A percentile compares a stretch with the other conserved stretches of the same genome.
Conservation (phyloP, 2,797 vertebrate species). For the Lemur catta region DNA sequence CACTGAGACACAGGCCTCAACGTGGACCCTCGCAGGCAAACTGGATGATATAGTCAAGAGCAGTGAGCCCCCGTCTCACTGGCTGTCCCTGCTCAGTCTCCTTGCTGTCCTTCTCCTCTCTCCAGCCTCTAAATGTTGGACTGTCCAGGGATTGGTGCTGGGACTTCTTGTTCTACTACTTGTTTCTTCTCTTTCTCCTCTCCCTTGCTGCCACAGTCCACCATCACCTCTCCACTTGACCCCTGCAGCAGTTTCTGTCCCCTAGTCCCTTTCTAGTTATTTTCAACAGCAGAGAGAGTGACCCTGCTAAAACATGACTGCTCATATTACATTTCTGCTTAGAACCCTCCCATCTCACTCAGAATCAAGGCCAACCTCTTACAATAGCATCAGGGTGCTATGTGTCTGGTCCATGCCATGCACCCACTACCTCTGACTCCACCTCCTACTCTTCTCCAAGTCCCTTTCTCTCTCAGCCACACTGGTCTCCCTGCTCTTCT, state of each 20-base stretch:
- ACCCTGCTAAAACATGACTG: neutral
- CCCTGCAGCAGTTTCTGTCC: neutral
- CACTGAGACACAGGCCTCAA: neutral
- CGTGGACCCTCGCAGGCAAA: neutral
- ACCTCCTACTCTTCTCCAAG: neutral
- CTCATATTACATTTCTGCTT: neutral
- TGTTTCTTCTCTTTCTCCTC: no score
- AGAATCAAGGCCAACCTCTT: neutral
- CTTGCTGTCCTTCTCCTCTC: neutral
- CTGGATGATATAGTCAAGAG: neutral
- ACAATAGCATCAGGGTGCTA: neutral
- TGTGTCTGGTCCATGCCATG: neutral
- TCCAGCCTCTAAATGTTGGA: neutral
- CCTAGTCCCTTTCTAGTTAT: neutral
- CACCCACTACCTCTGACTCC: neutral
- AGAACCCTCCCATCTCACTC: neutral
- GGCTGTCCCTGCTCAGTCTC: neutral
- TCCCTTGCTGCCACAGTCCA: neutral
- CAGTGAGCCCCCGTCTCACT: fast-evolving
- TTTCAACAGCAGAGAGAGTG: neutral
- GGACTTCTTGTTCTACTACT: neutral
- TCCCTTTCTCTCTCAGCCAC: neutral
- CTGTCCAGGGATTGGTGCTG: neutral
- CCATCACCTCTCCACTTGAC: neutral
- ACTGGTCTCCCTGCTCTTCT: neutral